phyloP scores from a whole-genome alignment of 2,888 invertebrate genomes.

The Chesias legatella region DNA sequence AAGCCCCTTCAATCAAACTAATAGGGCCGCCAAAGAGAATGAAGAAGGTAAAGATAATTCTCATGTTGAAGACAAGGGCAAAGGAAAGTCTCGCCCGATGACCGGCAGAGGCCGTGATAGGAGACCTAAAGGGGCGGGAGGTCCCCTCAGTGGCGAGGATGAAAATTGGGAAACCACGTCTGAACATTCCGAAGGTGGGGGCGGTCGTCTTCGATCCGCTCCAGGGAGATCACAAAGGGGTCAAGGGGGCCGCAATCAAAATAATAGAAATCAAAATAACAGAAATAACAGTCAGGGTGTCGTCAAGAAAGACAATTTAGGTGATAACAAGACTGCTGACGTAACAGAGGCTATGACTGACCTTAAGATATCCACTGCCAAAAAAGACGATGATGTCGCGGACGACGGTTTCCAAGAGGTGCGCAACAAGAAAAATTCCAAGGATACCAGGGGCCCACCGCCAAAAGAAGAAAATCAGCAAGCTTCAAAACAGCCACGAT shows the following conservation, averaged over 20 bases:
- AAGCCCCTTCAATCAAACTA: constrained; percentile 84
- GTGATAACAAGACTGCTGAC: constrained; percentile 60
- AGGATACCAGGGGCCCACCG: constrained; percentile 72
- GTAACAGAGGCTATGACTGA: constrained; percentile 67
- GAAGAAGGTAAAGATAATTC: constrained; percentile 57
- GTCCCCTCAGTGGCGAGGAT: constrained; percentile 74
- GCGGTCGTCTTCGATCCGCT: constrained; percentile 52
- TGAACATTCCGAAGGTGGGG: constrained; percentile 86
- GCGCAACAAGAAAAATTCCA: constrained; percentile 87
- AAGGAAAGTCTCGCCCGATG: constrained; percentile 83
- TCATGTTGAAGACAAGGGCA: constrained; percentile 82
- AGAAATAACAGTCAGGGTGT: constrained; percentile 45
- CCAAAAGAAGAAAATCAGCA: constrained; percentile 60
- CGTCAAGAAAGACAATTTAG: constrained; percentile 51
- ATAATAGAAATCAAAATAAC: constrained; percentile 53
- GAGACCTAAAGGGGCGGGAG: constrained; percentile 55
- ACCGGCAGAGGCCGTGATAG: constrained; percentile 78
- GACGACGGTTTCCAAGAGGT: constrained; percentile 92
- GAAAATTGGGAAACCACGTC: constrained; percentile 91
- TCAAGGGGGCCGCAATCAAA: constrained; percentile 59
- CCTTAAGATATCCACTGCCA: constrained; percentile 54
- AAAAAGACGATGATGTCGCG: constrained; percentile 75
- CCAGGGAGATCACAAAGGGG: constrained; percentile 54
- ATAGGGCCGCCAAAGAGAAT: constrained; percentile 61
- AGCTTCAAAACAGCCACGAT: constrained; percentile 60